Base-by-base conservation (phyloP, 1,140 invertebrate genomes). In the Drosophila tristis region DNA sequence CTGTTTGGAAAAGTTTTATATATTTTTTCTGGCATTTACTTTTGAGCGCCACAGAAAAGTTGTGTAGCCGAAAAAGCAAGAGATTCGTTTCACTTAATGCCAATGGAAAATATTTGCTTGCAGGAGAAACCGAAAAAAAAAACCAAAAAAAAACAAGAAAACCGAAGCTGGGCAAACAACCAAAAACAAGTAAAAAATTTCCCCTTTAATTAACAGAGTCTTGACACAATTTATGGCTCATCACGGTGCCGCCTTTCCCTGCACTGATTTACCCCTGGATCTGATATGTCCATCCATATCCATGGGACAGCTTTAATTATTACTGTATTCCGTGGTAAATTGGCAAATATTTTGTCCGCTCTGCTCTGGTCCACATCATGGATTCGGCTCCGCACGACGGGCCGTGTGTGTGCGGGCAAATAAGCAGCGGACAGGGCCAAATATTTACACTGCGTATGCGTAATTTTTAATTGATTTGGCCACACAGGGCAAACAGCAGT, bases 381-480 rank as follows among this genome's bases (percentile, higher is more conserved):
- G 4, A 1, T 35, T 62, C 55, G 35, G 2, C 29, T 31, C 29
- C 8, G 8, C 29, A 8, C 2, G 26, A 29, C 6, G 29, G 29
- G 6, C 29, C 4, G 53, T 55, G n/a, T 26, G n/a, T 68, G 74
- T 49, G 50, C 35, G 4, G 4, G 9, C 68, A 87, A 86, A 87
- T 75, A 86, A 26, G 47, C 56, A 58, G 57, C 67, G 50, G 61
- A 67, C 62, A 43, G 59, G 72, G 59, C 44, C 66, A 89, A 87
- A 87, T 87, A 79, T 87, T 89, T 78, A 65, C 82, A 76, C 62
- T 82, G 82, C 84, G 82, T 87, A 87, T 87, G 71, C 84, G 78
- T 89, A 87, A 87, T 87, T 87, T 87, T 89, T 87, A 89, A 86
- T 86, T 86, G 82, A 86, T 87, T 86, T 86, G 82, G 66, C 74